Evolutionary conservation across 1,140 invertebrate genomes (phyloP), one percentile per base, ranked within the genome.

Genomic region (Macrostomum lignano): DNA sequence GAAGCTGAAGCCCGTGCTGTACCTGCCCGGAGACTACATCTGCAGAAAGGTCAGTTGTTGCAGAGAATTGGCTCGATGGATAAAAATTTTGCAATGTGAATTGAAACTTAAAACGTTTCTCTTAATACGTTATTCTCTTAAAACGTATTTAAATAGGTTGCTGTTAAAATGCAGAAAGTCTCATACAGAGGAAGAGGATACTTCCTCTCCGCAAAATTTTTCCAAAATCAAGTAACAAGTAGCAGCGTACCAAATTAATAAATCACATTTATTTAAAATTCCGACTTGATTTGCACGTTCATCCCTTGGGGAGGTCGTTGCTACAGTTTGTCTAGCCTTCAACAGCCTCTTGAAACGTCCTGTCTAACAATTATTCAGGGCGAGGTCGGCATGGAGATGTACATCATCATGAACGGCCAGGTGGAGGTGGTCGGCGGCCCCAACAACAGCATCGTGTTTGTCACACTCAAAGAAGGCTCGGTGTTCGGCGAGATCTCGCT

Each of bases 331-430:
- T 10, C 21, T 3, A 17, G 9, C 30, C 19, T 5, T 4, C 13
- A 25, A 3, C 4, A 25, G 13, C 14, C 23, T 38, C 9, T n/a
- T 32, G 20, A 14, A n/a, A 13, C 20, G 13, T 35, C 2, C 23
- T 20, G 23, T 13, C 17, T 3, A 17, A 19, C 22, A 6, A 21
- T 15, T 17, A 42, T 47, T 14, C 40, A 72, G 62, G 81, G 79
- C 0, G 81, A 91, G 52, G 74, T 88, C 10, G 82, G 82, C 0
- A 74, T 74, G 39, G 75, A 88, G 53, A 91, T 91, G 82, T 91
- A 86, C 48, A 91, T 91, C 36, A 69, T 91, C 1, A 75, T 76
- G 52, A 69, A 70, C 22, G 82, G 82, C 1, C 67, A 74, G 42
- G 73, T 84, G 24, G 67, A 74, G 46, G 78, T 79, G 2, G 50